Base-by-base conservation (phyloP, 2,113 vertebrate species). In the Numida meleagris region DNA sequence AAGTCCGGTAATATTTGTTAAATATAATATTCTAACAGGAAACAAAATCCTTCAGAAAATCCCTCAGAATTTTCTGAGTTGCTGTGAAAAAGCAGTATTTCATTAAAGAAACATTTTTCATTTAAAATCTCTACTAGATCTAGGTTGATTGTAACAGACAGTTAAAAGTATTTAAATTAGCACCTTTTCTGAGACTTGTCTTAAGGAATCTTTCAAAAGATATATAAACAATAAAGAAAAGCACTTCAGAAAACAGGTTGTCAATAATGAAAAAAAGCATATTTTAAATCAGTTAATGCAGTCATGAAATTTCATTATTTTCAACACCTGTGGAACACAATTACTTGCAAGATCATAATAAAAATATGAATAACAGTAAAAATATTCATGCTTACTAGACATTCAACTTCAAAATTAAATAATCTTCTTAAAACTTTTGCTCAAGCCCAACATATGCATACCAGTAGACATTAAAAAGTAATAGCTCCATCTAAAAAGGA, bases 11-110 rank as follows among this genome's bases (percentile, higher is more conserved):
- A 67, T 80, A 88, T 53, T 89, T 95, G 33, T 89, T 82, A 91
- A 94, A 91, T 80, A 79, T 12, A 84, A 90, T 80, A 95, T 84
- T 84, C 86, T 86, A 80, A 48, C 71, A 89, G 43, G 27, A 95
- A 92, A 89, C 17, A 75, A 43, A 90, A 78, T 43, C 29, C 33
- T 42, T 80, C 62, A 55, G 48, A 93, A 93, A 72, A 81, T 70
- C 10, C 38, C 45, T 48, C 16, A 59, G 25, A 63, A 77, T 82
- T 86, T 86, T 43, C 33, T 46, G 17, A 43, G 48, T 45, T 82
- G 62, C 36, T 24, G 48, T 43, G 27, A 76, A 92, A 92, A 94
- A 87, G 50, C 25, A 82, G 11, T 3, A 29, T 66, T 84, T 87
- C 17, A 19, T 45, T 62, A 76, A 38, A 79, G 20, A 77, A 88